Base-by-base conservation (phyloP, 2,113 vertebrate species). In the Thomomys bottae region DNA sequence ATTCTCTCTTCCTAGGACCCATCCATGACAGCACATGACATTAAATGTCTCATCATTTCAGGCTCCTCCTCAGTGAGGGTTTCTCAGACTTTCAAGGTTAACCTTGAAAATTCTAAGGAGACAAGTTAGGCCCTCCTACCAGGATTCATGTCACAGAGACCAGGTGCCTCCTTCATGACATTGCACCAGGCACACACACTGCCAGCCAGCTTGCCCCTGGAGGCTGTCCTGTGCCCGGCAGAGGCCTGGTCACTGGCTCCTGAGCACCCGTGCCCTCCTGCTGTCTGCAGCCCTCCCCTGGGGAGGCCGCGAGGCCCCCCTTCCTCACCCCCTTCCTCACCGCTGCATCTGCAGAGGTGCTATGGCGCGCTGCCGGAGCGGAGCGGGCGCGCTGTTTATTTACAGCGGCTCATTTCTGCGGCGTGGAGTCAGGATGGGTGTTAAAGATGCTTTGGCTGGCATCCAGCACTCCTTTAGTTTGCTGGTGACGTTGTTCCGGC, bases 81-180 rank as follows among this genome's bases (percentile, higher is more conserved):
- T 21, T 61, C 59, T 61, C 59, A 61, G 59, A 26, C 59, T 61
- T 23, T 61, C 59, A 21, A 8, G 24, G 59, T 24, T 61, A 32
- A 36, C 78, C 30, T 14, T 34, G 64, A 57, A 0, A 0, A 18
- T 36, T 24, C 0, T 2, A 6, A 36, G 70, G 38, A 21, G 5
- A 0, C 59, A 61, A 24, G 59, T 61, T 26, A 5, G 1, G n/a
- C 0, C 0, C 28, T 21, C 11, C 49, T 30, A 28, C 9, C 2
- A 45, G 26, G 67, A 71, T 36, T 59, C 70, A 6, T 38, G 18
- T 20, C 45, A 5, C 20, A 11, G 7, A 5, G 66, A 18, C 3
- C 4, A 59, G 1, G 7, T 15, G 67, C 26, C 70, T 20, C 15
- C 6, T 38, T 54, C 61, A 10, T 5, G 42, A 20, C 23, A 0